phyloP scores from a whole-genome alignment of 2,797 vertebrate genomes.

The Apodemus agrarius region DNA sequence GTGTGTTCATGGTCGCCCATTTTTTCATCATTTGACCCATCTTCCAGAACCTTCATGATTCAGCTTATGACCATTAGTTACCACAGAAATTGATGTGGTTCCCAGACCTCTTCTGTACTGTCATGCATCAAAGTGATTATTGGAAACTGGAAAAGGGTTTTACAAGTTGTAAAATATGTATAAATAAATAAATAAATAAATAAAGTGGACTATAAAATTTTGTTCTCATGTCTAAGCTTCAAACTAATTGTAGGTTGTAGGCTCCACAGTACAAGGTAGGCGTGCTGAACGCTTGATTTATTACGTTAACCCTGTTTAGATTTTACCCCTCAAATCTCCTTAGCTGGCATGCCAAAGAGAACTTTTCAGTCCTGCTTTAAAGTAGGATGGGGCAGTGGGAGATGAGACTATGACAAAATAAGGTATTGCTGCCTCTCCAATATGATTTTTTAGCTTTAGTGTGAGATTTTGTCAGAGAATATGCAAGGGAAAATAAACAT shows the following conservation, averaged over 20 bases:
- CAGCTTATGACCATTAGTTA: slow-evolving; percentile 49
- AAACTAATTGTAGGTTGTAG: slow-evolving; percentile 29
- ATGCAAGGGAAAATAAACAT: background rate
- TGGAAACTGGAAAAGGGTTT: slow-evolving; percentile 49
- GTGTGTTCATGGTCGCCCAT: slow-evolving; percentile 95
- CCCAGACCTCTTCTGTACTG: slow-evolving; percentile 60
- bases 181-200: slow-evolving; percentile 74
- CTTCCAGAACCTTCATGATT: slow-evolving; percentile 86
- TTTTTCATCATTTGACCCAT: slow-evolving; percentile 92
- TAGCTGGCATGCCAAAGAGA: background rate
- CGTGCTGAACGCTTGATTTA: background rate
- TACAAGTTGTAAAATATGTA: slow-evolving; percentile 35
- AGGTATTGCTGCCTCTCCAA: background rate
- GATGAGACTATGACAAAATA: background rate
- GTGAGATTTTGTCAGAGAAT: slow-evolving; percentile 19
- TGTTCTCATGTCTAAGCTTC: slow-evolving; percentile 4
- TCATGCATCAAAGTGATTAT: slow-evolving; percentile 26
- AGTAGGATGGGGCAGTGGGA: background rate
- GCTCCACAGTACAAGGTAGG: slow-evolving; percentile 1
- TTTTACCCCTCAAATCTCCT: background rate
- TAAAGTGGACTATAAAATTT: background rate
- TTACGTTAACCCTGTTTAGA: background rate
- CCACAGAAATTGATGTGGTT: slow-evolving; percentile 5
- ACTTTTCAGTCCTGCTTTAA: background rate
- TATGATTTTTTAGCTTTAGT: background rate